Conservation (phyloP, 2,113 vertebrate genomes). For the Petrocephalus microphthalmus region DNA sequence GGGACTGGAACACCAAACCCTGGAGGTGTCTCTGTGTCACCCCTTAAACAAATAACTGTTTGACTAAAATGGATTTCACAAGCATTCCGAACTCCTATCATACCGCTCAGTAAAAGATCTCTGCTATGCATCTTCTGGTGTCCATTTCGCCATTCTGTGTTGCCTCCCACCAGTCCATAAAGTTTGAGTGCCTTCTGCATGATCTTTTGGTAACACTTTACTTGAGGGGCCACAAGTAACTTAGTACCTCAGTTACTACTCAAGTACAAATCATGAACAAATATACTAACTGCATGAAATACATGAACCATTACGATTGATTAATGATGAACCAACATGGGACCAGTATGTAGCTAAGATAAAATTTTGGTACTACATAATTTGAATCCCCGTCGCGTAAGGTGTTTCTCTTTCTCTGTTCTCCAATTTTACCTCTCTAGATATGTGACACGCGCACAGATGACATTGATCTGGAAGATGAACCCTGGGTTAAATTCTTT, state of each 20-base stretch:
- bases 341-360: background rate
- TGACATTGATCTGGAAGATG: constrained; percentile 90
- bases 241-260: background rate
- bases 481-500: constrained; percentile 93
- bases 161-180: background rate
- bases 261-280: background rate
- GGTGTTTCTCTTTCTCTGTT: background rate
- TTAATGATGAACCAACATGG: background rate
- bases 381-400: background rate
- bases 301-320: background rate
- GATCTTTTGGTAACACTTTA: background rate
- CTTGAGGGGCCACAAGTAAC: background rate
- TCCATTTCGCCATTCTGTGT: background rate
- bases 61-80: background rate
- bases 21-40: too few relatives aligned
- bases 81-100: background rate
- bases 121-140: background rate
- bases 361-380: background rate
- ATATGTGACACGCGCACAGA: constrained; percentile 71
- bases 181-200: background rate
- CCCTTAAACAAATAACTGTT: background rate
- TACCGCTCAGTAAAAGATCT: background rate
- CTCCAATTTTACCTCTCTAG: constrained; percentile 54
- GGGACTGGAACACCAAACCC: too few relatives aligned
- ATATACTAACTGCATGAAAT: background rate